A percentile compares a stretch with the other conserved stretches of the same genome.
phyloP scores from a whole-genome alignment of 2,113 vertebrate genomes.

The Nothobranchius furzeri region DNA sequence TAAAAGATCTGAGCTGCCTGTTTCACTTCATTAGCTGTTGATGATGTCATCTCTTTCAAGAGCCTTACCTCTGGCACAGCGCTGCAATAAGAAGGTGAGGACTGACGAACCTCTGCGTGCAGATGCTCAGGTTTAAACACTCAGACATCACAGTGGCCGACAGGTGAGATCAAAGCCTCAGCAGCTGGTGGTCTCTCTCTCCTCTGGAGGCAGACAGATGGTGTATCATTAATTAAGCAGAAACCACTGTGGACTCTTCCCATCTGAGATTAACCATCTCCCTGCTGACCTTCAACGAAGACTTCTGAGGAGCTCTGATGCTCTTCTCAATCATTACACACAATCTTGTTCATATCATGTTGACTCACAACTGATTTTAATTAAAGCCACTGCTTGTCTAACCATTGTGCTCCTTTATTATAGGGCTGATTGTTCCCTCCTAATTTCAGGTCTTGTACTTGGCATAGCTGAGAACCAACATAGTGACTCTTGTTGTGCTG shows the following conservation, averaged over 20 bases:
- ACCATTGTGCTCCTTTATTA: neutral
- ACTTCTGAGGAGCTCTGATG: slow-evolving; percentile 30
- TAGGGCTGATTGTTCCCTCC: neutral
- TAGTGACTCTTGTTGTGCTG: too few relatives aligned
- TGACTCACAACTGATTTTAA: neutral
- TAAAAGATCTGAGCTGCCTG: too few relatives aligned
- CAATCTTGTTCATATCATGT: neutral
- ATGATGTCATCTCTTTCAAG: neutral
- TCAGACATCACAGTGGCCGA: neutral
- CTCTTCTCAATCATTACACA: neutral
- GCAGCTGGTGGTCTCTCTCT: slow-evolving; percentile 65
- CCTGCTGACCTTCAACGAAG: slow-evolving; percentile 29
- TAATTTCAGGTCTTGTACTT: too few relatives aligned
- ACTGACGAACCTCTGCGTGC: slow-evolving; percentile 24
- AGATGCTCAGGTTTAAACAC: neutral
- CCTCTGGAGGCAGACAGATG: slow-evolving; percentile 73
- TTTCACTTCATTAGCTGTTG: neutral
- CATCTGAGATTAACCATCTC: slow-evolving; percentile 57
- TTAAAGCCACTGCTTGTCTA: neutral
- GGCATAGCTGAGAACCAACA: too few relatives aligned
- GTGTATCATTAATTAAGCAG: slow-evolving; percentile 73
- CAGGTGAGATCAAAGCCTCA: slow-evolving; percentile 71
- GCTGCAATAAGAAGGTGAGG: slow-evolving; percentile 28
- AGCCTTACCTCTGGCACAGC: neutral
- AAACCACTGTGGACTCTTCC: slow-evolving; percentile 61